phyloP scores from a whole-genome alignment of 2,797 vertebrate species.

The Hoplostethus mediterraneus region DNA sequence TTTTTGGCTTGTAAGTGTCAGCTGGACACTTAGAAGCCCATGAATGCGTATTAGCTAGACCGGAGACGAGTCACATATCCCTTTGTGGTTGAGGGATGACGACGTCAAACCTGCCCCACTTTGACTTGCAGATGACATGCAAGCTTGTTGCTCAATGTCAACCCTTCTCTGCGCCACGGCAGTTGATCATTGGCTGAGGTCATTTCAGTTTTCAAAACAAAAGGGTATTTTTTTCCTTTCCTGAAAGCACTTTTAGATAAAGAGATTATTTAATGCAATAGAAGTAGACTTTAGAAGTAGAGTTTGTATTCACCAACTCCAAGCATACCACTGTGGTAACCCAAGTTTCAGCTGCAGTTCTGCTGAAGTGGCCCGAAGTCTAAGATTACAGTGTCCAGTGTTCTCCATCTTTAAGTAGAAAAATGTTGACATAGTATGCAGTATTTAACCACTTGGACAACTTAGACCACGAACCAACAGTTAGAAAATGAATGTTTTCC shows the following conservation, averaged over 20 bases:
- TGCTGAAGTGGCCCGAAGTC: constrained; percentile 31
- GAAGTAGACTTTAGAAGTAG: constrained; percentile 9
- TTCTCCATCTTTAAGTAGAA: no score
- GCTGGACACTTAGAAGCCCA: background rate
- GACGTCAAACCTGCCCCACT: constrained; percentile 29
- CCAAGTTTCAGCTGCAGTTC: constrained; percentile 27
- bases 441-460: constrained; percentile 61
- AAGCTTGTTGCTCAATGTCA: constrained; percentile 32
- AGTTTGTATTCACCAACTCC: constrained; percentile 35
- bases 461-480: constrained; percentile 53
- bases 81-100: constrained; percentile 7
- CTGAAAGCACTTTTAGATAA: constrained; percentile 69
- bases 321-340: constrained; percentile 45
- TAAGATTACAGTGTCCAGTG: constrained; percentile 1
- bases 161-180: background rate
- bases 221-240: constrained; percentile 26
- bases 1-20: background rate
- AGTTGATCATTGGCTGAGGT: constrained; percentile 18
- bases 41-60: constrained; percentile 24
- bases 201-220: constrained; percentile 15
- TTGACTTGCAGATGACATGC: constrained; percentile 25
- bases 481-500: constrained; percentile 50
- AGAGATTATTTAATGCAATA: constrained; percentile 23
- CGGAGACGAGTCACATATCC: constrained; percentile 27
- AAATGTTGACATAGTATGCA: background rate